These are phyloP conservation scores for Charanyca ferruginea DNA, from an alignment of 2,888 invertebrate genomes.

Conservation along the genomic window DNA sequence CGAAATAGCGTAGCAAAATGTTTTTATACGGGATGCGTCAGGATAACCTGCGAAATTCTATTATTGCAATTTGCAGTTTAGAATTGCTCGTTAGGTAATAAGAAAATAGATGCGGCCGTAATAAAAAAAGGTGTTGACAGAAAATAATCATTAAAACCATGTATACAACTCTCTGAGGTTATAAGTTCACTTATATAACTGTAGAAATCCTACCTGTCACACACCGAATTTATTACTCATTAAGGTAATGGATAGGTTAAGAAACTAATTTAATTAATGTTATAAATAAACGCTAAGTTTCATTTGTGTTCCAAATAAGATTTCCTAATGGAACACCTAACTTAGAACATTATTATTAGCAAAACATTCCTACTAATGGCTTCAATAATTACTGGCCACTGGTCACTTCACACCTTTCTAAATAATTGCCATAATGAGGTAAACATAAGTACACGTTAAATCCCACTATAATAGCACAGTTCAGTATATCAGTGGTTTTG, in stretches of 20 bases:
- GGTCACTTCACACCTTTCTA: conserved; percentile 44
- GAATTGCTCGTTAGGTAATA: too few species aligned
- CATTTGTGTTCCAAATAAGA: conserved; percentile 13
- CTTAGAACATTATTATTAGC: background rate
- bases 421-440: conserved; percentile 48
- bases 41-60: too few species aligned
- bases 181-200: too few species aligned
- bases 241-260: background rate
- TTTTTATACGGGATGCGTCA: background rate
- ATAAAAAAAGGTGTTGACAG: too few species aligned
- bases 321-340: background rate
- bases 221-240: background rate
- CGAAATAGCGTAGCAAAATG: conserved; percentile 20
- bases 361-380: conserved; percentile 12
- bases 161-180: too few species aligned
- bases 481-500: conserved; percentile 48
- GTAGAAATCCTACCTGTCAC: background rate
- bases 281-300: conserved; percentile 8
- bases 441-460: conserved; percentile 15
- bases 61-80: too few species aligned
- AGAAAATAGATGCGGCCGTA: too few species aligned
- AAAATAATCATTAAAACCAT: too few species aligned
- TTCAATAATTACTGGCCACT: conserved; percentile 15
- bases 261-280: background rate
- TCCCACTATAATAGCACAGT: conserved; percentile 15